Evolutionary conservation across 2,888 invertebrate genomes (phyloP).

Genomic region (Athripsodes cinereus): DNA sequence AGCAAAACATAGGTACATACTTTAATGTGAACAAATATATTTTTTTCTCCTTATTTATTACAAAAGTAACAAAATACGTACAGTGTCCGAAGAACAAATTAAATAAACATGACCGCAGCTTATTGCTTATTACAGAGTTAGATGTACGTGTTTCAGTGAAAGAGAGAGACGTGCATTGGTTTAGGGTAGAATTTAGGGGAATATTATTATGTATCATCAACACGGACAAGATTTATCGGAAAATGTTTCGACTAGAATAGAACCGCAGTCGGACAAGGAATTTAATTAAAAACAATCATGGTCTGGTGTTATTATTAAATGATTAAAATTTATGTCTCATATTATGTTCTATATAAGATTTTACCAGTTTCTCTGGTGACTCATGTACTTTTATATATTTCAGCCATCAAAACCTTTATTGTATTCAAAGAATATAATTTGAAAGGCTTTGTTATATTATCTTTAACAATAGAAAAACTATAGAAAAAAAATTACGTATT

Average conservation of each 20-base stretch:
- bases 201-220: slow-evolving; percentile 12
- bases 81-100: neutral
- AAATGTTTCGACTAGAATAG: slow-evolving; percentile 6
- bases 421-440: no score
- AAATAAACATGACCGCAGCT: neutral
- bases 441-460: no score
- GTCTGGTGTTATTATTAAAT: no score
- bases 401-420: no score
- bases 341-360: no score
- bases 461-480: no score
- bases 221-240: slow-evolving; percentile 26
- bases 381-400: no score
- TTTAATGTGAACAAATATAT: neutral
- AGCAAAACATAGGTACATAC: no score
- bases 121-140: neutral
- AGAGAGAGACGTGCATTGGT: neutral
- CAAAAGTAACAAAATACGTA: neutral
- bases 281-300: slow-evolving; percentile 19
- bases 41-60: neutral
- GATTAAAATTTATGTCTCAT: no score
- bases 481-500: no score
- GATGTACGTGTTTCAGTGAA: neutral
- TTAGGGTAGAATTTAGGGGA: neutral
- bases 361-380: no score
- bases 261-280: slow-evolving; percentile 12